phyloP scores from a whole-genome alignment of 2,888 invertebrate genomes.

The Campopleginae sp. region DNA sequence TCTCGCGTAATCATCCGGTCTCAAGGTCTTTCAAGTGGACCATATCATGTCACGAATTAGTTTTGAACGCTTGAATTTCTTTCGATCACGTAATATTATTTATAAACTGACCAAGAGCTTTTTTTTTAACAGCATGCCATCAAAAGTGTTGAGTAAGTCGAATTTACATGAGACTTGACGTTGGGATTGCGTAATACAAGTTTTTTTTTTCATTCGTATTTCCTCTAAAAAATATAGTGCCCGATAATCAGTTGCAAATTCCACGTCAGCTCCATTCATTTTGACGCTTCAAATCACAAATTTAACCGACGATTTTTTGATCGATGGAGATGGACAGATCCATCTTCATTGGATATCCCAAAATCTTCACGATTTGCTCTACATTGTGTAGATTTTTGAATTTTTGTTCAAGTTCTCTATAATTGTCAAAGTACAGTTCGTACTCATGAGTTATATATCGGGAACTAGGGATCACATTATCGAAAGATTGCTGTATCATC shows the following conservation, averaged over 20 bases:
- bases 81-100: constrained; percentile 1
- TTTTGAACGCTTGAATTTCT: not conserved
- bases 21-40: not conserved
- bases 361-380: not conserved
- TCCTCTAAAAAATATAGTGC: not conserved
- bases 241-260: not conserved
- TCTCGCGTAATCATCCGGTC: constrained; percentile 1
- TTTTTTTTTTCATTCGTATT: not conserved
- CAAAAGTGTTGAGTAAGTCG: not conserved
- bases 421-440: not conserved
- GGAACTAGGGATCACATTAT: not conserved
- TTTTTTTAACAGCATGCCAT: not conserved
- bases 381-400: not conserved
- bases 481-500: not conserved
- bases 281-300: not conserved
- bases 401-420: not conserved
- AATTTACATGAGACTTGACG: not conserved
- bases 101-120: not conserved
- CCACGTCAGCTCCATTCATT: not conserved
- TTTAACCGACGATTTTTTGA: not conserved
- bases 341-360: not conserved
- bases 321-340: too few species aligned
- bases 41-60: not conserved
- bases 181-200: not conserved
- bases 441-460: not conserved